Percentiles rank a stretch among this genome's conserved stretches.
Conservation (phyloP, 2,797 vertebrate species). For the Hylomyscus alleni region DNA sequence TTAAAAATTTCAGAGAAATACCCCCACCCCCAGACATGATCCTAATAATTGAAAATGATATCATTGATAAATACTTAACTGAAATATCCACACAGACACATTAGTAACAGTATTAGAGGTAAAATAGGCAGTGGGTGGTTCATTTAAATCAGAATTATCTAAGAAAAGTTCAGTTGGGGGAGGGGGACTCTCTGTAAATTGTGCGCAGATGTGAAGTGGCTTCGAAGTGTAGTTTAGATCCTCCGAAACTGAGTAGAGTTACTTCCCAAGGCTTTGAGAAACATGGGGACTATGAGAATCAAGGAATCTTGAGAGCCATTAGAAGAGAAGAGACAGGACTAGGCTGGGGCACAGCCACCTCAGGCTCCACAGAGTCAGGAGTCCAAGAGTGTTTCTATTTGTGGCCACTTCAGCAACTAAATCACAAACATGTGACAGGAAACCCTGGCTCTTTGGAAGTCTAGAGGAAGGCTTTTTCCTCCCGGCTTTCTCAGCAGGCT, state of each 20-base stretch:
- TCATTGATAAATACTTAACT: constrained; percentile 55
- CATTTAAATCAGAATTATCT: not conserved
- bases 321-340: not conserved
- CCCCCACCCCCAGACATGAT: not conserved
- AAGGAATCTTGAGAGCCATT: not conserved
- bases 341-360: not conserved
- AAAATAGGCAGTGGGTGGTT: not conserved
- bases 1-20: not conserved
- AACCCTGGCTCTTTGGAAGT: not conserved
- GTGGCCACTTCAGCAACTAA: not conserved
- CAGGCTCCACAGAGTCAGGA: not conserved
- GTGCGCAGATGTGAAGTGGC: not conserved
- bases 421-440: not conserved
- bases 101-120: constrained; percentile 20
- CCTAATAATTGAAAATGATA: constrained; percentile 41
- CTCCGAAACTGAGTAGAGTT: not conserved
- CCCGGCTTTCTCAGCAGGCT: not conserved
- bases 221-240: not conserved
- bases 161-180: not conserved
- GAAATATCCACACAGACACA: not conserved
- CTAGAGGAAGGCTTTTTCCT: not conserved
- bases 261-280: not conserved
- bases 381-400: not conserved
- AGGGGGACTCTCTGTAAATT: not conserved
- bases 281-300: constrained; percentile 17